These are phyloP conservation scores for Aricia agestis DNA, from an alignment of 1,140 invertebrate genomes.

Conservation along the genomic window DNA sequence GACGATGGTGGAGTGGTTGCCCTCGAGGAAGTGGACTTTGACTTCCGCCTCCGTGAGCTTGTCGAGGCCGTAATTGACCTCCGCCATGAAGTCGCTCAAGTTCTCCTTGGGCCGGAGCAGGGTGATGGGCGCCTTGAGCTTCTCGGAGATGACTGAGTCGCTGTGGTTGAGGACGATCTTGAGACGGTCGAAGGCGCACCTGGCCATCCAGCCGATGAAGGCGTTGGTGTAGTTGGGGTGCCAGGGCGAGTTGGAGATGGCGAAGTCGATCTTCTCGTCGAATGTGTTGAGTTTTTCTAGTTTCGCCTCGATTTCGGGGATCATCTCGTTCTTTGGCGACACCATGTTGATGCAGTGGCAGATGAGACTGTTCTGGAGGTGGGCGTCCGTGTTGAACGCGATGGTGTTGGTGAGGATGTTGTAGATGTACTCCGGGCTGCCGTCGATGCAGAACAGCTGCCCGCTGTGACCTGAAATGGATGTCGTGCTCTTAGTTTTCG, in stretches of 20 bases:
- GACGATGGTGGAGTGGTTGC: conserved; percentile 84
- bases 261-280: conserved; percentile 71
- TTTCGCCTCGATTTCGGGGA: conserved; percentile 66
- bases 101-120: conserved; percentile 80
- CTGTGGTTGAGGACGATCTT: conserved; percentile 76
- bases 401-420: conserved; percentile 60
- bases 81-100: conserved; percentile 62
- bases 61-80: conserved; percentile 81
- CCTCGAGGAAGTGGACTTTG: conserved; percentile 78
- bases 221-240: conserved; percentile 71
- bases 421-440: conserved; percentile 77
- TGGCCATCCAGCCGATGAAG: conserved; percentile 67
- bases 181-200: conserved; percentile 76
- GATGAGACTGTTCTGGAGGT: conserved; percentile 77
- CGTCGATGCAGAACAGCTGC: conserved; percentile 77
- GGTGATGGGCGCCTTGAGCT: conserved; percentile 77
- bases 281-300: conserved; percentile 74
- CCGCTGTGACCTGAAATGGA: conserved; percentile 68
- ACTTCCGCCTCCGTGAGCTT: conserved; percentile 72
- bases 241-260: conserved; percentile 45
- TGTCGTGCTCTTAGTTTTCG: not conserved
- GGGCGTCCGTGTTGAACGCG: conserved; percentile 61
- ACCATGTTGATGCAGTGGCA: conserved; percentile 73
- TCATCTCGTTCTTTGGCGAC: conserved; percentile 74
- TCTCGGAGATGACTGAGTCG: conserved; percentile 44